Base-by-base conservation (phyloP, 2,888 invertebrate genomes). In the Agonum fuliginosum region DNA sequence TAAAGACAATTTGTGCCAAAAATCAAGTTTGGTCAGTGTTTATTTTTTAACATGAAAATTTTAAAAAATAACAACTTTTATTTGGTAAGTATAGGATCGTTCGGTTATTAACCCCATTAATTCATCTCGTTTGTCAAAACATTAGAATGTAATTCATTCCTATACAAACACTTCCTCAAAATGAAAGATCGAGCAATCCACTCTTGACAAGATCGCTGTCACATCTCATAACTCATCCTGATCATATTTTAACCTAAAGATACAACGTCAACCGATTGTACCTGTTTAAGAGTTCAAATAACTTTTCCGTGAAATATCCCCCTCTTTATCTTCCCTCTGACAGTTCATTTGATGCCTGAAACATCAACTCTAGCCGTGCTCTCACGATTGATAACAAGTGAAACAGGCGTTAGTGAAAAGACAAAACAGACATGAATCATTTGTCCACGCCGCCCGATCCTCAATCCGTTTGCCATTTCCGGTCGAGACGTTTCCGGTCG, bases 401-500 rank as follows among this genome's bases (percentile, higher is more conserved):
- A 58, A 73, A 54, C 62, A 73, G 46, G 43, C 20, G 41, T 41
- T 62, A 62, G 8, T 12, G 58, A 27, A 58, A 24, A 69, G 71
- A 74, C 46, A 74, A 74, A 74, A 74, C 62, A 65, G 41, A 62
- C 46, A 74, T 74, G 74, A 74, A 74, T 74, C 74, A 74, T 74
- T 67, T 41, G 72, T 41, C 62, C 43, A 74, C 27, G 12, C 34
- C 22, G 62, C 43, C 65, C 41, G n/a, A 51, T 8, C 22, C 43
- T 58, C 74, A 43, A 74, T 65, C 74, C 46, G 62, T 62, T 74
- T 43, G 46, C 27, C 43, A 41, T 58, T 74, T 74, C 74, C 74
- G 74, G 12, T 46, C 22, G 30, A 41, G 12, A 58, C 43, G 62
- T 46, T 74, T 74, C 74, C 74, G 54, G 37, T 43, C 30, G 30